phyloP scores from a whole-genome alignment of 2,888 invertebrate species.

The Meiosimyza decipiens region DNA sequence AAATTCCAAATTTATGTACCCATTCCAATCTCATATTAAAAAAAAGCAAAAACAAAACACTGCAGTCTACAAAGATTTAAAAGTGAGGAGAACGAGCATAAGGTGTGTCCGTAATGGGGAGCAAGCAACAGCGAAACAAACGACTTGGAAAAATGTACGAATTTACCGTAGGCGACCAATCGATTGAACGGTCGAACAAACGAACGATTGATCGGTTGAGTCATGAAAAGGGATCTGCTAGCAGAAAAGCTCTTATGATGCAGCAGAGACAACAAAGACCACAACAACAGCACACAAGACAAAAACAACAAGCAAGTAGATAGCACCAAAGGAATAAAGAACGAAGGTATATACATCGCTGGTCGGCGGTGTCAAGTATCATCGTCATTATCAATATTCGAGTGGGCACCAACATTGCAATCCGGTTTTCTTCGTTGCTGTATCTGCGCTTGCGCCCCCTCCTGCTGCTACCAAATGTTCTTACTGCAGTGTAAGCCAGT shows the following conservation, averaged over 20 bases:
- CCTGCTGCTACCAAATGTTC: background rate
- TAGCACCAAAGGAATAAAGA: conserved; percentile 19
- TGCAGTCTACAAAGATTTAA: too few species aligned
- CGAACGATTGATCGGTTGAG: conserved; percentile 7
- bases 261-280: background rate
- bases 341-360: background rate
- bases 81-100: conserved; percentile 11
- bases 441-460: background rate
- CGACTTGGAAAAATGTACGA: conserved; percentile 10
- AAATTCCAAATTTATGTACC: too few species aligned
- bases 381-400: conserved; percentile 54
- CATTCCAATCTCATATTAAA: too few species aligned
- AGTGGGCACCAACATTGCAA: conserved; percentile 45
- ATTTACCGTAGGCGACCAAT: conserved; percentile 7
- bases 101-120: conserved; percentile 41
- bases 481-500: background rate
- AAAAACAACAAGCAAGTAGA: background rate
- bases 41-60: too few species aligned
- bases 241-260: background rate
- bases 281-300: background rate
- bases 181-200: conserved; percentile 12
- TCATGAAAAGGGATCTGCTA: conserved; percentile 31
- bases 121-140: conserved; percentile 11
- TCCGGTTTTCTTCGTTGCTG: conserved; percentile 37
- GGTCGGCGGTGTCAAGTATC: conserved; percentile 52